A percentile compares a stretch with the other conserved stretches of the same genome.
These are phyloP conservation scores for Agrilus biguttatus DNA, from an alignment of 2,888 invertebrate genomes.

Conservation along the genomic window DNA sequence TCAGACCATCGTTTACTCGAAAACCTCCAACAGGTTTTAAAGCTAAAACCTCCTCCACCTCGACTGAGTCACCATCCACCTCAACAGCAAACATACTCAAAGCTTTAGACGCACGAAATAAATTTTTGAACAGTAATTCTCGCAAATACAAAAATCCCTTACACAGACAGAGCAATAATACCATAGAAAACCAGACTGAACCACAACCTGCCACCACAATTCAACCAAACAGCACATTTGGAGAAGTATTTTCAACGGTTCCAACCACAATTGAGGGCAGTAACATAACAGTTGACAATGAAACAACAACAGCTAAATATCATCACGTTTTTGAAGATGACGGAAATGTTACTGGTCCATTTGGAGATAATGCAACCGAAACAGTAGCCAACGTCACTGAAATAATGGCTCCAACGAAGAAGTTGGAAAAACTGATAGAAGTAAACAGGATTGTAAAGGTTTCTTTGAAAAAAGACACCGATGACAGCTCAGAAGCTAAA, in stretches of 20 bases:
- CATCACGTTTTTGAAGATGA: conserved; percentile 36
- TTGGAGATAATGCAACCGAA: conserved; percentile 10
- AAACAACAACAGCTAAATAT: conserved; percentile 20
- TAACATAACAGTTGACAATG: conserved; percentile 2
- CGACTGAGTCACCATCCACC: conserved; percentile 6
- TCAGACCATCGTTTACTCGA: too few species aligned
- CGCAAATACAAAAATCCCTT: too few species aligned
- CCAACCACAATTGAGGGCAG: conserved; percentile 13
- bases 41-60: conserved; percentile 5
- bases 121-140: too few species aligned
- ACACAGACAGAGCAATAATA: neutral
- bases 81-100: conserved; percentile 2
- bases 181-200: neutral
- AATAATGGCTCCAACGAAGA: conserved; percentile 27
- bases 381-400: conserved; percentile 24
- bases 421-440: conserved; percentile 47
- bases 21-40: conserved; percentile 4
- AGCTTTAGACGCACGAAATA: neutral
- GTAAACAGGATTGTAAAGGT: conserved; percentile 56
- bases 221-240: conserved; percentile 12
- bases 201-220: conserved; percentile 2
- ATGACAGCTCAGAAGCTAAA: conserved; percentile 32
- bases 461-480: conserved; percentile 34
- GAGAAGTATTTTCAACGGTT: conserved; percentile 9
- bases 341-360: conserved; percentile 12